Base-by-base conservation (phyloP, 2,888 invertebrate genomes). In the Tipula helvola region DNA sequence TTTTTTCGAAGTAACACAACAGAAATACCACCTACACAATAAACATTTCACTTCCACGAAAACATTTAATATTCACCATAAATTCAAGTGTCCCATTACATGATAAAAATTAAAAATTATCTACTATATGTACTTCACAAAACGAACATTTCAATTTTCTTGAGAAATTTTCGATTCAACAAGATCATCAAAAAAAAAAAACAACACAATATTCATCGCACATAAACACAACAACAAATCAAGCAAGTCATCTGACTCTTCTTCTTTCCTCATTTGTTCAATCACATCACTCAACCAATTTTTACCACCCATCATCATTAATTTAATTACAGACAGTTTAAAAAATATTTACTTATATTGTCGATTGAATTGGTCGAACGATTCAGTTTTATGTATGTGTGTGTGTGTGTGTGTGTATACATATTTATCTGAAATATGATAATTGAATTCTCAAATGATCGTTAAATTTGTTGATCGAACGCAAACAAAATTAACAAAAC, bases 241-340 rank as follows among this genome's bases (percentile, higher is more conserved):
- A 71, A 71, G 71, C 71, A 71, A 71, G 71, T 71, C 71, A 71
- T 71, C 71, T 71, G 71, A 71, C 71, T 71, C 71, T 71, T 71
- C 71, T 71, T 71, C 71, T 71, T 71, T 3, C 0, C 28, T 28
- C 12, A 18, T 8, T 71, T 28, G 8, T 28, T 28, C 71, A 71
- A 71, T 71, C 71, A 28, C 71, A 71, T 71, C 71, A 71, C 71
- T 71, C 71, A 28, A 71, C 71, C 28, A 28, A 10, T 71, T 71
- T 71, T 71, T 71, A 71, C 71, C 71, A 71, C 71, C 71, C 71
- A 71, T 71, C 71, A 71, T 71, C 71, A 71, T 71, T 71, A 71
- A 71, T 71, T 71, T 71, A 71, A 71, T 71, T 71, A 71, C 3
- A 71, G 71, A 71, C 71, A 71, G 71, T 71, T 71, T 71, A 71